Evolutionary conservation across 2,797 vertebrate genomes (phyloP), one percentile per base, ranked within the genome.

Genomic region (Borostomias antarcticus): DNA sequence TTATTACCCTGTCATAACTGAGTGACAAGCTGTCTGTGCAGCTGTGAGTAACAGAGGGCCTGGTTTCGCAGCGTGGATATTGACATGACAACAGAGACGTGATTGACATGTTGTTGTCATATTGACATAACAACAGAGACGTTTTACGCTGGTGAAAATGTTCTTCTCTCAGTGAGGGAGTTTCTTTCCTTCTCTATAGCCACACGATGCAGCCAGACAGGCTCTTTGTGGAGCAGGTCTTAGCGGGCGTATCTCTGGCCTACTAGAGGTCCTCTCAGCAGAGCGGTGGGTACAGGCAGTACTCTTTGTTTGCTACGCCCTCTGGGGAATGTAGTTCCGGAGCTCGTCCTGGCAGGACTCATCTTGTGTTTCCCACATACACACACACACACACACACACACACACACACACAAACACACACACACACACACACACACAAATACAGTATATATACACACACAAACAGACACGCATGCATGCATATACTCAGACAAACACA

Each of bases 241-340:
- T 72, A 76, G 72, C 58, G 70, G 75, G 63, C 66, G 79, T 82
- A 76, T 83, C 83, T 82, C 84, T 82, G 75, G 3, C 63, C 80
- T 73, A 77, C 79, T 68, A 76, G 59, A 71, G 75, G 79, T 66
- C 79, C 61, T 60, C 68, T 59, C 60, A 64, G 70, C 45, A 64
- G 26, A 77, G 82, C 80, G 71, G 77, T 48, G 69, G 70, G 80
- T 66, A 81, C 80, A 83, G n/a, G n/a, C 59, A 1, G 43, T 76
- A 83, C 85, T 62, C 82, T 52, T 61, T 33, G 21, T 62, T 40
- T 5, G 17, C 26, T 35, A n/a, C n/a, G n/a, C n/a, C 50, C 13
- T 21, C 33, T 25, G 19, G 58, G 5, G 32, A 48, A 56, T 17
- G 5, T 37, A 15, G 68, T 56, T 43, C 37, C 7, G 21, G 53